Evolutionary conservation across 2,888 invertebrate genomes (phyloP).

Genomic region (Punctoribates punctum): DNA sequence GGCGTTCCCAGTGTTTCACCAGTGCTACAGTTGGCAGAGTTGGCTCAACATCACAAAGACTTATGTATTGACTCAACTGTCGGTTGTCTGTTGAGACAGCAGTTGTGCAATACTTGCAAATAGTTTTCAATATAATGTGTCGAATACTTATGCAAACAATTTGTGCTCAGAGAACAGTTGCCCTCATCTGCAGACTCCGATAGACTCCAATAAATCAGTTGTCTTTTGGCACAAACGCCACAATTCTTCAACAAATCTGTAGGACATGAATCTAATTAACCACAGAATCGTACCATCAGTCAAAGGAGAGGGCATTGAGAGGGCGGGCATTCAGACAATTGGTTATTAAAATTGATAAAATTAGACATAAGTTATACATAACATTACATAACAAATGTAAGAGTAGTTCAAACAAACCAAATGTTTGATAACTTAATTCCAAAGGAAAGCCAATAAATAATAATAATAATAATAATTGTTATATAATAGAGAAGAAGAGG

Average conservation of each 20-base stretch:
- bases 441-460: constrained; percentile 22
- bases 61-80: constrained; percentile 34
- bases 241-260: no score
- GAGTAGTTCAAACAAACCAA: neutral
- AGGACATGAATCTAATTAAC: no score
- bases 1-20: neutral
- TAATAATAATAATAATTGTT: constrained; percentile 13
- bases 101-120: constrained; percentile 18
- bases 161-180: no score
- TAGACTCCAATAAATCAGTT: no score
- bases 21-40: neutral
- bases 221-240: no score
- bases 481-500: neutral
- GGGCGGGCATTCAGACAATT: no score
- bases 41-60: constrained; percentile 3
- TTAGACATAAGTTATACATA: neutral
- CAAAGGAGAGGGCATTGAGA: no score
- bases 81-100: neutral
- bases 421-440: constrained; percentile 23
- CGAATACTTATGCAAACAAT: constrained; percentile 1
- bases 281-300: no score
- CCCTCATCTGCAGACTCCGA: no score
- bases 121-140: neutral
- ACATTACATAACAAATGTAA: neutral
- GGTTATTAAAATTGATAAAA: neutral